These are phyloP conservation scores for Syngnathus floridae DNA, from an alignment of 2,113 vertebrate genomes.

Conservation along the genomic window DNA sequence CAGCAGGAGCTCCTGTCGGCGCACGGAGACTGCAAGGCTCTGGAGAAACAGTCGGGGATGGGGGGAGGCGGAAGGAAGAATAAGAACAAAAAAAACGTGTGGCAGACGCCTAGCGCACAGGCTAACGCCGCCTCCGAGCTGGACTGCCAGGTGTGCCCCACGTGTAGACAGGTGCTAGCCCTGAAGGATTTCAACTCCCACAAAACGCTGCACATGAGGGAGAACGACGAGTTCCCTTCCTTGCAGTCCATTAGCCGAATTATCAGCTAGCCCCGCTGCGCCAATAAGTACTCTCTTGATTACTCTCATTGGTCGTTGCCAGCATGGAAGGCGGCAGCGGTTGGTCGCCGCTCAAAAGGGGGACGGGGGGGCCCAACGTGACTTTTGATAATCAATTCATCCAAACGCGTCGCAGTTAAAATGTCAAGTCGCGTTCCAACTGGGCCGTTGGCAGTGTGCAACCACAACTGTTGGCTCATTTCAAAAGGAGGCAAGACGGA, in stretches of 20 bases:
- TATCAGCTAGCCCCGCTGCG: constrained; percentile 77
- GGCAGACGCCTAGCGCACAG: constrained; percentile 67
- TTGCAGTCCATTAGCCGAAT: constrained; percentile 88
- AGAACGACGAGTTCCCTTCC: constrained; percentile 87
- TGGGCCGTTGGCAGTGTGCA: constrained; percentile 24
- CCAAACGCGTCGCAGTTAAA: constrained; percentile 26
- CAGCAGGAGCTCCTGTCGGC: constrained; percentile 93
- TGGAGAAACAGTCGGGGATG: constrained; percentile 68
- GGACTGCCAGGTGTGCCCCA: constrained; percentile 87
- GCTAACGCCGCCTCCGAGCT: constrained; percentile 65
- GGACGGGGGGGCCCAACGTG: neutral
- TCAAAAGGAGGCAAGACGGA: constrained; percentile 18
- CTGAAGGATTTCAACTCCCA: constrained; percentile 82
- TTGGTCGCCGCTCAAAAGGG: constrained; percentile 17
- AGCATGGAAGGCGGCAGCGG: constrained; percentile 4
- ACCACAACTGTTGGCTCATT: constrained; percentile 28
- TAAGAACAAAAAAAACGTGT: constrained; percentile 83
- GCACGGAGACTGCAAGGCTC: constrained; percentile 74
- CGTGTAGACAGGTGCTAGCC: constrained; percentile 88
- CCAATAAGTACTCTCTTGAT: neutral
- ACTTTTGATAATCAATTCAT: constrained; percentile 11
- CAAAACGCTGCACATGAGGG: constrained; percentile 80
- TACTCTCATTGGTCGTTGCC: neutral
- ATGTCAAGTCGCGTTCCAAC: constrained; percentile 13
- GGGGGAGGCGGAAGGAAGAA: constrained; percentile 69